Evolutionary conservation across 2,888 invertebrate species (phyloP), one percentile per base, ranked within the genome.

Genomic region (Eubasilissa splendida): DNA sequence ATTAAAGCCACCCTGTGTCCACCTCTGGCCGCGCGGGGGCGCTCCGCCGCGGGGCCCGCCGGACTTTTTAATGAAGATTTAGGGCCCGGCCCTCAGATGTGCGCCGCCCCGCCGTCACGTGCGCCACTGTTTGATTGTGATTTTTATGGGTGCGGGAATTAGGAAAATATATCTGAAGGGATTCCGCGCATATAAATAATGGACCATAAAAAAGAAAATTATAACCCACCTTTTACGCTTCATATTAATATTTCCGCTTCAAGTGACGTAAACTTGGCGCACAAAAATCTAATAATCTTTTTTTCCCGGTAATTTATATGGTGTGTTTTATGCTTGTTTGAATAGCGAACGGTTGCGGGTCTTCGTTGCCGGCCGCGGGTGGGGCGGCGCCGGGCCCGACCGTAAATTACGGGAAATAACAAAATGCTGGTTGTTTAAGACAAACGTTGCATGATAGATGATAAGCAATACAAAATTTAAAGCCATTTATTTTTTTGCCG

Each of bases 191-290:
- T 81, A 82, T 83, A 83, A 83, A 83, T 83, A 83, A 83, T 83
- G 83, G 83, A 77, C 83, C 82, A 83, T 83, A 83, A 83, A 83
- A 83, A 83, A 82, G 75, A 82, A 83, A 82, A 83, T 83, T 82
- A 82, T 80, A 83, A 81, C 83, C 83, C 81, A 82, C 83, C 83
- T 82, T 80, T 82, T 82, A 77, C 79, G 81, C 80, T 80, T 83
- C 82, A 82, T 82, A 82, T 82, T 80, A 81, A 75, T 81, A 78
- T 78, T 78, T 78, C 74, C 78, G 75, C 77, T 77, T 78, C 73
- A 77, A 82, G 79, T 80, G 83, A 80, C 82, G 82, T 80, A 80
- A 73, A 82, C 83, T 80, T 80, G 74, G 71, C 77, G 68, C 83
- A 77, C 76, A 81, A 81, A 80, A 82, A 76, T 83, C 82, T 82